Percentiles rank a stretch among this genome's conserved stretches.
These are phyloP conservation scores for Erythrolamprus reginae DNA, from an alignment of 2,113 vertebrate species.

Conservation along the genomic window DNA sequence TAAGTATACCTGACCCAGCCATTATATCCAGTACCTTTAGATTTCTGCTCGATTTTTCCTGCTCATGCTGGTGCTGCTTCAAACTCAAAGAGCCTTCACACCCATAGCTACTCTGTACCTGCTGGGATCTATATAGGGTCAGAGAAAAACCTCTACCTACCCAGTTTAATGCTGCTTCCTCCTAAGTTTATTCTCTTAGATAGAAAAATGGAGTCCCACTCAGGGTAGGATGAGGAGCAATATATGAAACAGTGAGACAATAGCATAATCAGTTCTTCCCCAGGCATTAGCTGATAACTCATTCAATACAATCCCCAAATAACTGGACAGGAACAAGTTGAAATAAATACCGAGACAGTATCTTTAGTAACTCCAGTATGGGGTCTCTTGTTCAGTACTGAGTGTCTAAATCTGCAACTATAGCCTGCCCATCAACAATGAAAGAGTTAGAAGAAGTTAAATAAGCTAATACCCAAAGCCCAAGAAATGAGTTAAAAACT, in stretches of 20 bases:
- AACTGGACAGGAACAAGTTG: not conserved
- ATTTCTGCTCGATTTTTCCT: constrained; percentile 34
- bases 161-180: not conserved
- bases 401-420: not conserved
- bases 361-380: not conserved
- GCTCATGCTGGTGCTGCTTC: constrained; percentile 45
- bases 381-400: constrained; percentile 22
- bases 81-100: constrained; percentile 38
- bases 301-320: not conserved
- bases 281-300: not conserved
- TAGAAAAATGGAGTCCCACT: not conserved
- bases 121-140: constrained; percentile 2
- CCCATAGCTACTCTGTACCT: constrained; percentile 16
- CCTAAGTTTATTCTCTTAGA: not conserved
- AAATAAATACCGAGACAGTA: not conserved
- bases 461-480: not conserved
- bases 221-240: not conserved
- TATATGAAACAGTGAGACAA: not conserved
- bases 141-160: constrained; percentile 3
- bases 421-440: constrained; percentile 7
- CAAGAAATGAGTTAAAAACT: not conserved
- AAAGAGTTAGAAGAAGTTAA: not conserved
- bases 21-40: constrained; percentile 36
- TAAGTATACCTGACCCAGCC: not conserved
- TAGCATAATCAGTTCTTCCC: constrained; percentile 2